phyloP scores from a whole-genome alignment of 23 tunicate species.

The Trididemnum miniatum region DNA sequence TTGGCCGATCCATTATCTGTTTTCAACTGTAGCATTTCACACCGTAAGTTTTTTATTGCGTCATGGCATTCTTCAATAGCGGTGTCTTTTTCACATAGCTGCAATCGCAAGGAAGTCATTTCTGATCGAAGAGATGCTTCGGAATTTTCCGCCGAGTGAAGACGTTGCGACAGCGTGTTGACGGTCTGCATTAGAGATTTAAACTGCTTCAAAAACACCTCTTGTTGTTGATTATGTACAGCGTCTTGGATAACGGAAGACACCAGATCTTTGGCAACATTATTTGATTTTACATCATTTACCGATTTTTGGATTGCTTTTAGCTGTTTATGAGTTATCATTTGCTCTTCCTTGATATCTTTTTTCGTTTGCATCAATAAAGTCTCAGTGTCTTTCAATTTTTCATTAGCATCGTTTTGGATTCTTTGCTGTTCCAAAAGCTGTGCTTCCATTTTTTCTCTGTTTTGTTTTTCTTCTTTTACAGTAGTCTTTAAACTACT shows the following conservation, averaged over 20 bases:
- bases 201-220: too few species aligned
- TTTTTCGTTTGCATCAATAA: neutral
- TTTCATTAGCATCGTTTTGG: neutral
- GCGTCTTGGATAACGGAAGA: neutral
- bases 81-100: neutral
- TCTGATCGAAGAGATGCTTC: too few species aligned
- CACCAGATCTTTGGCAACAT: neutral
- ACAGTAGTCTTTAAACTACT: conserved; percentile 1
- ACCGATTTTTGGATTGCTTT: neutral
- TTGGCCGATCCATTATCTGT: neutral
- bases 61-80: neutral
- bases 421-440: neutral
- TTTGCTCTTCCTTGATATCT: neutral
- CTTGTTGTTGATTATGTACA: neutral
- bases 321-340: neutral
- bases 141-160: too few species aligned
- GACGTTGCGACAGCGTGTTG: too few species aligned
- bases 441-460: neutral
- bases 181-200: too few species aligned
- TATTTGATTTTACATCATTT: too few species aligned
- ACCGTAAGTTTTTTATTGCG: neutral
- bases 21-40: neutral
- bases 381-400: neutral
- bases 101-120: too few species aligned
- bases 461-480: conserved; percentile 2